These are phyloP conservation scores for Jaculus jaculus DNA, from an alignment of 2,113 vertebrate species.

Conservation along the genomic window DNA sequence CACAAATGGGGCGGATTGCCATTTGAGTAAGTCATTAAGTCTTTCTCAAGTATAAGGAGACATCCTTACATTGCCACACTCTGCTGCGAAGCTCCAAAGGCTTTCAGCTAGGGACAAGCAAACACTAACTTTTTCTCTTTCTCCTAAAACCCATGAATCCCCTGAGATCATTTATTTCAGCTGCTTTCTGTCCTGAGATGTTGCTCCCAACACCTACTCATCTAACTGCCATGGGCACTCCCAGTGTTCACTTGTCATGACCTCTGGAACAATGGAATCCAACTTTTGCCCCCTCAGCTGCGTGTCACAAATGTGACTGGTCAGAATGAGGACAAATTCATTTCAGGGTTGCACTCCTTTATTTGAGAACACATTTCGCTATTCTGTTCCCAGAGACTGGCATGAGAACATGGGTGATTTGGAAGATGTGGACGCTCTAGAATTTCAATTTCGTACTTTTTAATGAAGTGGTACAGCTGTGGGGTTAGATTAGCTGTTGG, in stretches of 20 bases:
- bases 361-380: neutral
- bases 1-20: neutral
- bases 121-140: neutral
- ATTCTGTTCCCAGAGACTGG: neutral
- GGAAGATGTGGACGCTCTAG: constrained; percentile 47
- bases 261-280: neutral
- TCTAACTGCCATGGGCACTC: neutral
- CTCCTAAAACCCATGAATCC: neutral
- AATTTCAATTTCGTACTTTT: constrained; percentile 66
- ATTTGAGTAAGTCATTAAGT: neutral
- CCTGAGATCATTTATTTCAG: neutral
- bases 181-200: neutral
- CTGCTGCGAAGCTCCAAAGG: neutral
- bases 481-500: constrained; percentile 40
- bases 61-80: neutral
- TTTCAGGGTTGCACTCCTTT: neutral
- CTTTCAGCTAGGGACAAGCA: neutral
- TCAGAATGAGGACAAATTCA: neutral
- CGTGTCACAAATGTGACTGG: neutral
- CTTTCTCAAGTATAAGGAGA: neutral
- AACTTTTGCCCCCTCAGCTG: neutral
- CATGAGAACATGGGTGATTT: constrained; percentile 7
- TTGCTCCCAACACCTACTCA: neutral
- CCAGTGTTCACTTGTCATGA: neutral
- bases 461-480: constrained; percentile 38